A percentile compares a stretch with the other conserved stretches of the same genome.
Conservation (phyloP, 2,113 vertebrate species). For the Rhagologus leucostigma region DNA sequence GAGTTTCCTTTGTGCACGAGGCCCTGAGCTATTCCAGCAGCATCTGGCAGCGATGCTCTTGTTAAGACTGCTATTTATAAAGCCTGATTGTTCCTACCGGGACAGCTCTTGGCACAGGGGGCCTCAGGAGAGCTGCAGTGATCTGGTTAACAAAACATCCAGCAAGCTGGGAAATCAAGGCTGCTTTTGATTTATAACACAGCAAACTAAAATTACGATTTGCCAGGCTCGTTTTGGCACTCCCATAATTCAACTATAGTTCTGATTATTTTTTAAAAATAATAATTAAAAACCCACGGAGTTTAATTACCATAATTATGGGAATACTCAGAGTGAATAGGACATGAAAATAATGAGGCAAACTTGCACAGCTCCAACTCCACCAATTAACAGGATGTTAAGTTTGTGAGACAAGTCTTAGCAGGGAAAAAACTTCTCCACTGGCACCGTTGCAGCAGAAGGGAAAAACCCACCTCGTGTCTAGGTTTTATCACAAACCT, state of each 20-base stretch:
- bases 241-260: constrained; percentile 33
- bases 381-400: not conserved
- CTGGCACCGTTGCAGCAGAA: not conserved
- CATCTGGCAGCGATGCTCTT: constrained; percentile 19
- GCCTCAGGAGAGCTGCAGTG: constrained; percentile 25
- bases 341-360: constrained; percentile 40
- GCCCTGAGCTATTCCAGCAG: constrained; percentile 2
- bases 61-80: constrained; percentile 62
- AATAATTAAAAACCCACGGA: constrained; percentile 41
- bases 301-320: constrained; percentile 45
- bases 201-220: constrained; percentile 43
- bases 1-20: constrained; percentile 21
- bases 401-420: not conserved
- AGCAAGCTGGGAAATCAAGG: constrained; percentile 48
- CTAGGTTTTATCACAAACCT: constrained; percentile 23
- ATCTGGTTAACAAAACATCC: constrained; percentile 62
- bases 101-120: not conserved
- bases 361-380: not conserved
- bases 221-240: constrained; percentile 55
- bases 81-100: constrained; percentile 51
- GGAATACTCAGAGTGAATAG: constrained; percentile 32
- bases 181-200: constrained; percentile 59
- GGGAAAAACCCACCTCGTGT: not conserved
- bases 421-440: not conserved
- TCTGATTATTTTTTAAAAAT: constrained; percentile 26